Percentiles rank a stretch among this genome's conserved stretches.
phyloP scores from a whole-genome alignment of 2,113 vertebrate species.

The Ondatra zibethicus region DNA sequence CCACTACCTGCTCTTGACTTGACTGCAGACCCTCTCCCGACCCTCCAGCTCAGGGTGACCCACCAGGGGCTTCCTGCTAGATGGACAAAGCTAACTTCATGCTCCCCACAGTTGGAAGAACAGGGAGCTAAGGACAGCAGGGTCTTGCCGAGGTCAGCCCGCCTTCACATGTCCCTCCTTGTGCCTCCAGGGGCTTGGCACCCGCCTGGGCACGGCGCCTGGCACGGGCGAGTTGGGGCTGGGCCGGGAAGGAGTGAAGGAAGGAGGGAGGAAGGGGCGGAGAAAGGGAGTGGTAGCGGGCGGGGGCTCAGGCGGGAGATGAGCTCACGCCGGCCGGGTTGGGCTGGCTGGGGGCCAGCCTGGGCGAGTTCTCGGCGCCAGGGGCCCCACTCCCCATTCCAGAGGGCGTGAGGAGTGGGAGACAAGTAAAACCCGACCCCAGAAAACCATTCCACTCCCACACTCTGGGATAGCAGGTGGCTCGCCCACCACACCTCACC shows the following conservation, averaged over 20 bases:
- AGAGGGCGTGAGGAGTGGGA: conserved; percentile 36
- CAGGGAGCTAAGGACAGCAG: conserved; percentile 60
- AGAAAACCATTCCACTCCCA: background rate
- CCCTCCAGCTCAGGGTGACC: background rate
- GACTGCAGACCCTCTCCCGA: background rate
- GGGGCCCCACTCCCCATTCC: conserved; percentile 73
- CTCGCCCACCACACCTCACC: conserved; percentile 47
- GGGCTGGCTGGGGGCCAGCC: conserved; percentile 77
- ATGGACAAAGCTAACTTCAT: background rate
- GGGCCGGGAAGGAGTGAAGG: conserved; percentile 53
- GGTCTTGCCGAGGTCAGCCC: conserved; percentile 70
- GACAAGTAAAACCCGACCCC: background rate
- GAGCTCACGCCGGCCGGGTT: conserved; percentile 78
- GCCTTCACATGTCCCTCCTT: conserved; percentile 57
- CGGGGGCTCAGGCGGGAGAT: conserved; percentile 76
- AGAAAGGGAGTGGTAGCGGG: conserved; percentile 76
- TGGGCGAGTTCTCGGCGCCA: conserved; percentile 75
- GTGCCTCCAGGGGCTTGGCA: conserved; percentile 78
- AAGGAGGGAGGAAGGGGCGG: conserved; percentile 77
- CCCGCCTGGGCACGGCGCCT: conserved; percentile 68
- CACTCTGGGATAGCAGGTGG: conserved; percentile 72
- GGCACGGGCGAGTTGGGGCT: conserved; percentile 69
- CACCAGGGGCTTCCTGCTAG: background rate
- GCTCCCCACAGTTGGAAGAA: background rate
- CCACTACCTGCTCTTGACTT: background rate